phyloP scores from a whole-genome alignment of 2,888 invertebrate species.

The Synergus japonicus region DNA sequence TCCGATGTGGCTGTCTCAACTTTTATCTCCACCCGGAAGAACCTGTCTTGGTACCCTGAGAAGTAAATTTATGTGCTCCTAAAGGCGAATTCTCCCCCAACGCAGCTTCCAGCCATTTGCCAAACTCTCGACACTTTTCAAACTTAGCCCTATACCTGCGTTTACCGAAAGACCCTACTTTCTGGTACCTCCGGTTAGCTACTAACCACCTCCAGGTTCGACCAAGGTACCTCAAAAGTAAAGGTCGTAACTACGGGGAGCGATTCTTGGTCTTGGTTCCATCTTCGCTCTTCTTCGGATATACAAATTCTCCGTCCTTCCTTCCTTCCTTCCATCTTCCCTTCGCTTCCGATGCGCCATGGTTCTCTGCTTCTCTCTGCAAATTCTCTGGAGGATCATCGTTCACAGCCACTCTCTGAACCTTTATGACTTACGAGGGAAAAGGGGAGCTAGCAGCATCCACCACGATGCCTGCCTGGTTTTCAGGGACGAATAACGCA shows the following conservation, averaged over 20 bases:
- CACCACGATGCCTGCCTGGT: slow-evolving; percentile 53
- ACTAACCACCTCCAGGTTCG: slow-evolving; percentile 37
- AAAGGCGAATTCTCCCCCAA: not conserved
- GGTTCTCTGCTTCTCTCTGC: slow-evolving; percentile 40
- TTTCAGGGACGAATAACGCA: slow-evolving; percentile 38
- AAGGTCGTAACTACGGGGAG: slow-evolving; percentile 55
- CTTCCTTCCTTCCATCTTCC: slow-evolving; percentile 48
- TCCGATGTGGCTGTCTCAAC: not conserved
- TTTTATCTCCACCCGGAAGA: not conserved
- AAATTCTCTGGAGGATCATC: slow-evolving; percentile 57
- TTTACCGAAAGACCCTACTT: slow-evolving; percentile 18
- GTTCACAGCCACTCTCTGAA: slow-evolving; percentile 55
- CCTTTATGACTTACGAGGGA: slow-evolving; percentile 64
- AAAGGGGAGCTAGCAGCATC: slow-evolving; percentile 53
- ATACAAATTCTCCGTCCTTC: slow-evolving; percentile 49
- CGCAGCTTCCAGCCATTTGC: slow-evolving; percentile 21
- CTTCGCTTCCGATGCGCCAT: slow-evolving; percentile 37
- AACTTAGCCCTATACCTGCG: slow-evolving; percentile 17
- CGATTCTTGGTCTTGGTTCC: slow-evolving; percentile 47
- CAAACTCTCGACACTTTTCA: slow-evolving; percentile 32
- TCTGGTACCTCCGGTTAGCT: slow-evolving; percentile 46
- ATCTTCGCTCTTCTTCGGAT: slow-evolving; percentile 49
- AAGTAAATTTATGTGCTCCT: slow-evolving; percentile 33
- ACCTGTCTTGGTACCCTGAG: not conserved
- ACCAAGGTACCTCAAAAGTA: slow-evolving; percentile 51